Percentiles rank a stretch among this genome's conserved stretches.
These are phyloP conservation scores for Semaprochilodus insignis DNA, from an alignment of 2,797 vertebrate species.

Conservation along the genomic window DNA sequence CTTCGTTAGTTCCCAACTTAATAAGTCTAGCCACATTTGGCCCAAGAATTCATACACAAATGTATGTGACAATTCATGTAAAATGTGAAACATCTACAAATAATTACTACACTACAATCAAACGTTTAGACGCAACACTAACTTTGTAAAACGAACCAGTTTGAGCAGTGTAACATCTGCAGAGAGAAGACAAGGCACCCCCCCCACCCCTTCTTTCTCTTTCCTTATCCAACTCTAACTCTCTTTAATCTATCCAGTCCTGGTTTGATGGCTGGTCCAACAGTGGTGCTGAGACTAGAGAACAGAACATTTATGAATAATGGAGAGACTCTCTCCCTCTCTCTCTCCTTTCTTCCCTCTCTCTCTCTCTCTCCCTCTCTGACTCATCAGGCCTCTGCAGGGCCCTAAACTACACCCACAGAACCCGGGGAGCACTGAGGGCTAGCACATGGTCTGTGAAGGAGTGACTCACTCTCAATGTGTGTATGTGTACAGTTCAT, in stretches of 20 bases:
- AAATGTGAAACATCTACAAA: no score
- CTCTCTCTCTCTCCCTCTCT: slow-evolving; percentile 44
- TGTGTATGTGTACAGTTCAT: slow-evolving; percentile 16
- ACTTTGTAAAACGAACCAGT: no score
- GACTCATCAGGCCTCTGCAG: slow-evolving; percentile 63
- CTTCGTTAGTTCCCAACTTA: no score
- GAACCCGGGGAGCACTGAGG: slow-evolving; percentile 45
- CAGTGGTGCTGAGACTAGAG: slow-evolving; percentile 9
- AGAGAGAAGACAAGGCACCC: neutral
- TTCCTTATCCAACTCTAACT: neutral
- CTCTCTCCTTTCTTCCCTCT: no score
- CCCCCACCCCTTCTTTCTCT: neutral
- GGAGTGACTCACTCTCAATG: slow-evolving; percentile 49
- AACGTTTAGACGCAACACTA: no score
- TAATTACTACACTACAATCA: no score
- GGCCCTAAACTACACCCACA: slow-evolving; percentile 60
- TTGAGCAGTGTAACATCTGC: slow-evolving; percentile 41
- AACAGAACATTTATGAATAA: slow-evolving; percentile 12
- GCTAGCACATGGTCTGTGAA: slow-evolving; percentile 49
- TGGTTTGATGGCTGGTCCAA: slow-evolving; percentile 22
- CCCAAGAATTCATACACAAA: no score
- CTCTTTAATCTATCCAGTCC: slow-evolving; percentile 1
- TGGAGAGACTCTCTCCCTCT: slow-evolving; percentile 40
- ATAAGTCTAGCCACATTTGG: no score
- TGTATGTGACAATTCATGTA: no score